phyloP scores from a whole-genome alignment of 53 echinoderm and acorn worm genomes.

The Mesocentrotus franciscanus region DNA sequence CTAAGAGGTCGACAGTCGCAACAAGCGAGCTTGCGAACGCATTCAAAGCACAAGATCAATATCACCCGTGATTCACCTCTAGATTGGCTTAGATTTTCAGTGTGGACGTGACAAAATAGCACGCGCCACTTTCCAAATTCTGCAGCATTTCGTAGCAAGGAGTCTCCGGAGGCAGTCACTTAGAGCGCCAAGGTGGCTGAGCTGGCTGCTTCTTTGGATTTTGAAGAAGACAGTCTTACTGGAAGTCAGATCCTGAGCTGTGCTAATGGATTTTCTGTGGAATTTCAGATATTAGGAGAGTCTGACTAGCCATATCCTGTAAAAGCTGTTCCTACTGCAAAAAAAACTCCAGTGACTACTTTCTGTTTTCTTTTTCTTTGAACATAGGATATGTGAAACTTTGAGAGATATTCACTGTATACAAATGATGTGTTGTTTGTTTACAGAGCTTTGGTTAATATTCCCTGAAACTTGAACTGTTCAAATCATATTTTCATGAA shows the following conservation, averaged over 20 bases:
- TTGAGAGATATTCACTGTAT: neutral
- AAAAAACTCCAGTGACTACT: neutral
- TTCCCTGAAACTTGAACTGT: neutral
- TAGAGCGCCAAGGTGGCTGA: neutral
- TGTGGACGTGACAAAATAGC: slow-evolving; percentile 44
- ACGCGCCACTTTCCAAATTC: neutral
- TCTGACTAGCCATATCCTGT: neutral
- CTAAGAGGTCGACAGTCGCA: neutral
- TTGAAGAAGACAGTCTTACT: slow-evolving; percentile 29
- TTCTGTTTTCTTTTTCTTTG: neutral
- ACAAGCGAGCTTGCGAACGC: neutral
- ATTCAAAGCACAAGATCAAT: slow-evolving; percentile 52
- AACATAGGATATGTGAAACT: neutral
- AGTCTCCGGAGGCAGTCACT: neutral
- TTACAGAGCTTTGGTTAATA: neutral
- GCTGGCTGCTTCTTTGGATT: slow-evolving; percentile 9
- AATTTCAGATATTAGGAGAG: neutral
- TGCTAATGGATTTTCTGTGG: slow-evolving; percentile 1
- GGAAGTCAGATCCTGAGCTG: slow-evolving; percentile 6
- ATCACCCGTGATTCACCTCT: slow-evolving; percentile 26
- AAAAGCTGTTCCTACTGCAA: neutral
- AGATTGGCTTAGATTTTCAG: slow-evolving; percentile 1
- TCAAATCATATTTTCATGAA: neutral
- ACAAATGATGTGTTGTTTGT: neutral
- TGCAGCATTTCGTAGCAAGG: neutral